Percentiles rank a stretch among this genome's conserved stretches.
Conservation (phyloP, 2,888 invertebrate species). For the Eupsilia transversa region DNA sequence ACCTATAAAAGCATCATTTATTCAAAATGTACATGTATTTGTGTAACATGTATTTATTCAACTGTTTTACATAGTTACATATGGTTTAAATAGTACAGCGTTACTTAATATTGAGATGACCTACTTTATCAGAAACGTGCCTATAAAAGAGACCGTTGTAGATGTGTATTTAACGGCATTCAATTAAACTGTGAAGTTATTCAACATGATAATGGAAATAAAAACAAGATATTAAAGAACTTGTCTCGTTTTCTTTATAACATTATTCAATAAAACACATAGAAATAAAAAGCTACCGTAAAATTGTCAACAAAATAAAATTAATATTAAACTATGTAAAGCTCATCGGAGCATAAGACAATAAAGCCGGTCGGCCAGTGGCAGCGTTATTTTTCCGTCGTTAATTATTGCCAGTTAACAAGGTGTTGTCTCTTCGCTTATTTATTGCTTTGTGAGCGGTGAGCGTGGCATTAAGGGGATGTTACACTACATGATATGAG, state of each 20-base stretch:
- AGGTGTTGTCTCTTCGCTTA: slow-evolving; percentile 89
- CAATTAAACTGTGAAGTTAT: no score
- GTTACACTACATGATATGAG: slow-evolving; percentile 54
- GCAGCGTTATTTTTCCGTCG: slow-evolving; percentile 85
- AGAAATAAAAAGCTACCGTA: background rate
- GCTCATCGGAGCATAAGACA: slow-evolving; percentile 61
- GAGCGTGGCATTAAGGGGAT: slow-evolving; percentile 63
- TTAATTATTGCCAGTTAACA: slow-evolving; percentile 90
- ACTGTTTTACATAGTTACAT: no score
- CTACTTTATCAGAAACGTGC: no score
- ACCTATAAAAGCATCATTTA: no score
- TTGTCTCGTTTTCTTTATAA: background rate
- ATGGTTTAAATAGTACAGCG: no score
- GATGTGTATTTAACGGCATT: no score
- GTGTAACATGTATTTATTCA: no score
- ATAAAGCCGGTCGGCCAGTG: slow-evolving; percentile 66
- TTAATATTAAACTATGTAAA: slow-evolving; percentile 49
- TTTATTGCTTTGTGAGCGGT: slow-evolving; percentile 86
- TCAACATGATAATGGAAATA: no score
- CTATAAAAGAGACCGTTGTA: no score
- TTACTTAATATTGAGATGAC: no score
- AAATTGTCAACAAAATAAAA: slow-evolving; percentile 43
- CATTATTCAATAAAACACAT: background rate
- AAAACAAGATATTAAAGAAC: no score
- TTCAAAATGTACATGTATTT: no score